These are phyloP conservation scores for Eupithecia vulgata DNA, from an alignment of 2,888 invertebrate species.

Conservation along the genomic window DNA sequence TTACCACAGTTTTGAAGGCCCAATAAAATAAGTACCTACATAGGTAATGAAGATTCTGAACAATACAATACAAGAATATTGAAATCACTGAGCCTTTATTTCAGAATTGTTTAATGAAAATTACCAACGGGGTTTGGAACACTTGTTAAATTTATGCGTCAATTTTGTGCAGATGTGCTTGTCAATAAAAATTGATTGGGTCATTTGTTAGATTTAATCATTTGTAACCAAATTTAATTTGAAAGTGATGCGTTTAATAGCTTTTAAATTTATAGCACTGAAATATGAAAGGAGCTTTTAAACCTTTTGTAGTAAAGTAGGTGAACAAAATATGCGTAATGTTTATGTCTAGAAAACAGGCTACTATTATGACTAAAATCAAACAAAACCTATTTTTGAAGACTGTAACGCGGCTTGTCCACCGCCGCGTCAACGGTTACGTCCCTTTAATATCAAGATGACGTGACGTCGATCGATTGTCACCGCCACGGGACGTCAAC, in stretches of 20 bases:
- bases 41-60: background rate
- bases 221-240: background rate
- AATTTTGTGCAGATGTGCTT: constrained; percentile 23
- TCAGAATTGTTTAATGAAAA: background rate
- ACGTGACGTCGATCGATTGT: too few relatives aligned
- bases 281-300: background rate
- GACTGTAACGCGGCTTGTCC: too few relatives aligned
- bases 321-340: background rate
- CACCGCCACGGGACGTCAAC: too few relatives aligned
- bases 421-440: too few relatives aligned
- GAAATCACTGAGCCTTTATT: background rate
- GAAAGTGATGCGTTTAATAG: background rate
- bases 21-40: background rate
- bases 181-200: constrained; percentile 7
- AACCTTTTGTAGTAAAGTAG: background rate
- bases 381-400: background rate
- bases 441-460: too few relatives aligned
- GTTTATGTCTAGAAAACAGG: background rate
- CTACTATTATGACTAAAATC: background rate
- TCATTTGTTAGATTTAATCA: background rate
- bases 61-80: background rate
- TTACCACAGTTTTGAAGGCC: too few relatives aligned
- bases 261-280: background rate
- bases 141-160: constrained; percentile 18
- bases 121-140: background rate